Evolutionary conservation across 2,113 vertebrate genomes (phyloP), one percentile per base, ranked within the genome.

Genomic region (Rafetus swinhoei): DNA sequence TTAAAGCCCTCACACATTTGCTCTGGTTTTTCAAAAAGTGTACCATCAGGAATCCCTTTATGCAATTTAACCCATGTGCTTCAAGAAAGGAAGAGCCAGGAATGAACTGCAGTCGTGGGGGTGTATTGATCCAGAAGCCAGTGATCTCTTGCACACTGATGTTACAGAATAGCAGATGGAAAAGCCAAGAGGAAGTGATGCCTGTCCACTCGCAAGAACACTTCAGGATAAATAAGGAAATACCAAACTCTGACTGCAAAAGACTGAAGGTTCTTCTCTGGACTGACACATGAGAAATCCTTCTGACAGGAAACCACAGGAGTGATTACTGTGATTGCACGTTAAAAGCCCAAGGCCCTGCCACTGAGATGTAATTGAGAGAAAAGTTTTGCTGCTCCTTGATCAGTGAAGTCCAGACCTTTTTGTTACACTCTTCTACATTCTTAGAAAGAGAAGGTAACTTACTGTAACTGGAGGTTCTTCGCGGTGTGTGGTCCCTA

Each of bases 311-410:
- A 98, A 98, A 97, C 98, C 98, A 86, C 97, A 97, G 97, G 97
- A 97, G 93, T 97, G 98, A 98, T 98, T 98, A 98, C 97, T 97
- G 97, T 97, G 98, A 98, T 98, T 98, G 96, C 95, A 97, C 97
- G 98, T 98, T 98, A 98, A 98, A 98, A 98, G 97, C 96, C 45
- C 96, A 97, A 98, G 96, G 96, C 97, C 97, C 89, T 95, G 97
- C 95, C 95, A 97, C 92, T 96, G 96, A 97, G 93, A 98, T 96
- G 96, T 97, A 97, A 98, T 96, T 98, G 98, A 97, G 97, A 97
- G 95, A 94, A 94, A 97, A 98, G 96, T 87, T 90, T 93, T 94
- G 96, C 88, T 86, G 8, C 95, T 97, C 96, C 96, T 97, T 97
- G 95, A 97, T 97, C 97, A 97, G 88, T 94, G 94, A 97, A 97